A percentile compares a stretch with the other conserved stretches of the same genome.
phyloP scores from a whole-genome alignment of 2,888 invertebrate species.

The Ophion slaviceki region DNA sequence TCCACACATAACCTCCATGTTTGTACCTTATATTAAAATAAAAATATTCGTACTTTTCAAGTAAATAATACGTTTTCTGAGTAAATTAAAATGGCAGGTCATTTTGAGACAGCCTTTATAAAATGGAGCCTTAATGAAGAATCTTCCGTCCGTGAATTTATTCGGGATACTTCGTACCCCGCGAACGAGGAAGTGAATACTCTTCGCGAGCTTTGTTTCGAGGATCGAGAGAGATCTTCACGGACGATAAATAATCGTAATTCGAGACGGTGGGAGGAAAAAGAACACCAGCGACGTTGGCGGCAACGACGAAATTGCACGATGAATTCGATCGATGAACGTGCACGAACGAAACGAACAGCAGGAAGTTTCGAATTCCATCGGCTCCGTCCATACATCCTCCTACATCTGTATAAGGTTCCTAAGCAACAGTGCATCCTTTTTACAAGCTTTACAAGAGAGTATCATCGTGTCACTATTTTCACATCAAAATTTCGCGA shows the following conservation, averaged over 20 bases:
- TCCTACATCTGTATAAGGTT: neutral
- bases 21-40: too few relatives aligned
- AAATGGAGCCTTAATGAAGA: too few relatives aligned
- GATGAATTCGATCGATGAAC: slow-evolving; percentile 18
- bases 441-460: slow-evolving; percentile 11
- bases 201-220: neutral
- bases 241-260: slow-evolving; percentile 53
- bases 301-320: slow-evolving; percentile 9
- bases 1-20: too few relatives aligned
- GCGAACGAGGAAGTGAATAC: slow-evolving; percentile 35
- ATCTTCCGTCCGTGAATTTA: neutral
- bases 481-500: too few relatives aligned
- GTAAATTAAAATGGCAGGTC: too few relatives aligned
- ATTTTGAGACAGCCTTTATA: too few relatives aligned
- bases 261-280: slow-evolving; percentile 41
- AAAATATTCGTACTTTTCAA: too few relatives aligned
- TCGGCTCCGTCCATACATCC: neutral
- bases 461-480: neutral
- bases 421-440: neutral
- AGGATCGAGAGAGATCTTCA: slow-evolving; percentile 8
- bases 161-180: slow-evolving; percentile 54
- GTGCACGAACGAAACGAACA: slow-evolving; percentile 15
- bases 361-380: slow-evolving; percentile 61
- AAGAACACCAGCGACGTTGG: slow-evolving; percentile 39
- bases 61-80: too few relatives aligned